A percentile compares a stretch with the other conserved stretches of the same genome.
phyloP scores from a whole-genome alignment of 2,113 vertebrate species.

The Halcyon senegalensis region DNA sequence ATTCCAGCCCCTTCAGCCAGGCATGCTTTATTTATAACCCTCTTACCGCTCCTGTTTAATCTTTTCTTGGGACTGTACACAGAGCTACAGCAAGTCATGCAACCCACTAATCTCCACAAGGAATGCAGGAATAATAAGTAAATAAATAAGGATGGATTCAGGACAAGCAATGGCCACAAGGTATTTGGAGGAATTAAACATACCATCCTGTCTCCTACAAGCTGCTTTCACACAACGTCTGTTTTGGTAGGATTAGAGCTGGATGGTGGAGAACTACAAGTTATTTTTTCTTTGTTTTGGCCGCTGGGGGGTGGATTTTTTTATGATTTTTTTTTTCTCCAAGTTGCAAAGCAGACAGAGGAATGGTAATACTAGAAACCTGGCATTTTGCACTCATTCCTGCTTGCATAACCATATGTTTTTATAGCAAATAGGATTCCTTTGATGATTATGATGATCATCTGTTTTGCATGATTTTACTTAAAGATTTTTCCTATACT shows the following conservation, averaged over 20 bases:
- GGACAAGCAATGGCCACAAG: not conserved
- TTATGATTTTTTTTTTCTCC: not conserved
- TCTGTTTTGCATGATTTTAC: not conserved
- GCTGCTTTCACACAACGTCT: not conserved
- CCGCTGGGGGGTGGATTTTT: not conserved
- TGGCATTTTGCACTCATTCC: slow-evolving; percentile 33
- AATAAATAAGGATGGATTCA: slow-evolving; percentile 30
- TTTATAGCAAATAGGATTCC: not conserved
- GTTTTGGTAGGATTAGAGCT: not conserved
- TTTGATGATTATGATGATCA: not conserved
- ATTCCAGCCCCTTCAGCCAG: not conserved
- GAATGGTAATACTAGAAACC: slow-evolving; percentile 33
- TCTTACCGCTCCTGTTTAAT: not conserved
- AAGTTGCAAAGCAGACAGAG: not conserved
- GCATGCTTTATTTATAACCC: not conserved
- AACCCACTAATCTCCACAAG: slow-evolving; percentile 23
- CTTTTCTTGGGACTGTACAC: not conserved
- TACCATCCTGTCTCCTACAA: not conserved
- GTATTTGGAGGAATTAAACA: slow-evolving; percentile 6
- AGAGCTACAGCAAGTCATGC: not conserved
- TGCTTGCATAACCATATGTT: slow-evolving; percentile 9
- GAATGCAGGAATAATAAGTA: slow-evolving; percentile 17
- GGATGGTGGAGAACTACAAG: not conserved
- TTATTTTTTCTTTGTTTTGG: slow-evolving; percentile 8
- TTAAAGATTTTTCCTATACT: not conserved